Evolutionary conservation across 2,797 vertebrate species (phyloP).

Genomic region (Babyrousa celebensis): DNA sequence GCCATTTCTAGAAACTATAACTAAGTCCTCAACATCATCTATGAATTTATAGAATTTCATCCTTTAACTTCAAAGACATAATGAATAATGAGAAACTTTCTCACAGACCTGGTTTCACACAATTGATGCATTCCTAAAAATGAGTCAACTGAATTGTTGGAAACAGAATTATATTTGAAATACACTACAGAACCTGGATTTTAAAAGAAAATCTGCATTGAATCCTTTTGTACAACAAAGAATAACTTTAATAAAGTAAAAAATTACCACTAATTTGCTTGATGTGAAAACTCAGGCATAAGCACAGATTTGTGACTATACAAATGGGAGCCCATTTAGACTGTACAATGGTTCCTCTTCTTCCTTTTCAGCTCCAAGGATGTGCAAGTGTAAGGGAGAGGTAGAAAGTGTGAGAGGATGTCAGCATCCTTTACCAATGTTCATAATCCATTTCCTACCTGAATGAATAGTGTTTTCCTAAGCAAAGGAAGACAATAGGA

Average conservation of each 20-base stretch:
- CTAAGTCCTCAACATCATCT: not conserved
- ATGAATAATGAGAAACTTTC: constrained; percentile 39
- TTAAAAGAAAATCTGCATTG: constrained; percentile 65
- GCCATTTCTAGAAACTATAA: constrained; percentile 24
- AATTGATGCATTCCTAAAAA: constrained; percentile 8
- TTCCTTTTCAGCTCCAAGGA: not conserved
- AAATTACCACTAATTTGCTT: constrained; percentile 65
- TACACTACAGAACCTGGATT: constrained; percentile 45
- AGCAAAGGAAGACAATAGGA: not conserved
- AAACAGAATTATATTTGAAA: constrained; percentile 60
- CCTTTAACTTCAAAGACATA: constrained; percentile 6
- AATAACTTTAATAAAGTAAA: constrained; percentile 62
- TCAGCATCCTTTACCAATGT: not conserved
- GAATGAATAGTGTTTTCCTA: not conserved
- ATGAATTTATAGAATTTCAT: constrained; percentile 54
- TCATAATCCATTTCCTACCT: not conserved
- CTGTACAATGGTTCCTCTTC: not conserved
- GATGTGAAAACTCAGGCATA: constrained; percentile 61
- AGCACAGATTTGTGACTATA: not conserved
- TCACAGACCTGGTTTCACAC: constrained; percentile 17
- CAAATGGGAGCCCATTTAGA: not conserved
- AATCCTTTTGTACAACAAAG: constrained; percentile 68
- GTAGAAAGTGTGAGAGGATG: not conserved
- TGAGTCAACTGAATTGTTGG: constrained; percentile 23
- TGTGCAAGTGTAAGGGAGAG: not conserved